Evolutionary conservation across 2,113 vertebrate species (phyloP).

Genomic region (Cathartes aura): DNA sequence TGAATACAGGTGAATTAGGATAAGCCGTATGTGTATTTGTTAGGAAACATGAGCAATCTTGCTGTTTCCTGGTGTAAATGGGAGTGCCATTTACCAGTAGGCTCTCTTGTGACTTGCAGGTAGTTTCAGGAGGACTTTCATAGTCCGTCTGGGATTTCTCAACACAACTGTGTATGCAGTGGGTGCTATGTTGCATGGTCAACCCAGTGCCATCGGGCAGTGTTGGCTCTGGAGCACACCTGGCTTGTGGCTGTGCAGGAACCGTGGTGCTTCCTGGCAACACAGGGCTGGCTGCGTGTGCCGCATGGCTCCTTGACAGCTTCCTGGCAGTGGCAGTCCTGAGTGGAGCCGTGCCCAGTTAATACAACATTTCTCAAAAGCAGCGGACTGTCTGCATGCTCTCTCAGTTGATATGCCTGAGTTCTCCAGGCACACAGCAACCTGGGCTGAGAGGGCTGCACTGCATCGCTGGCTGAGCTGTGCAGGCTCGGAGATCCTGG

Average conservation of each 20-base stretch:
- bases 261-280: accelerated
- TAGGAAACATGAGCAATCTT: not conserved
- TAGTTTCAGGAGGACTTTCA: not conserved
- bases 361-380: not conserved
- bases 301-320: not conserved
- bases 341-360: not conserved
- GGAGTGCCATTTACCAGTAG: not conserved
- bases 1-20: not conserved
- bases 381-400: not conserved
- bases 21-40: not conserved
- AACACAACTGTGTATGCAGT: not conserved
- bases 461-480: not conserved
- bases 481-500: not conserved
- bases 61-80: not conserved
- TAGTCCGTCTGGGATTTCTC: not conserved
- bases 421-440: not conserved
- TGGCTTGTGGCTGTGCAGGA: not conserved
- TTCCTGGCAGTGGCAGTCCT: not conserved
- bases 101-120: not conserved
- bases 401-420: accelerated
- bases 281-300: not conserved
- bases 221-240: not conserved
- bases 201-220: accelerated
- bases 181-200: not conserved
- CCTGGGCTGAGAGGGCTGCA: not conserved